Conservation (phyloP, 2,888 invertebrate genomes). For the Tiphia femorata region DNA sequence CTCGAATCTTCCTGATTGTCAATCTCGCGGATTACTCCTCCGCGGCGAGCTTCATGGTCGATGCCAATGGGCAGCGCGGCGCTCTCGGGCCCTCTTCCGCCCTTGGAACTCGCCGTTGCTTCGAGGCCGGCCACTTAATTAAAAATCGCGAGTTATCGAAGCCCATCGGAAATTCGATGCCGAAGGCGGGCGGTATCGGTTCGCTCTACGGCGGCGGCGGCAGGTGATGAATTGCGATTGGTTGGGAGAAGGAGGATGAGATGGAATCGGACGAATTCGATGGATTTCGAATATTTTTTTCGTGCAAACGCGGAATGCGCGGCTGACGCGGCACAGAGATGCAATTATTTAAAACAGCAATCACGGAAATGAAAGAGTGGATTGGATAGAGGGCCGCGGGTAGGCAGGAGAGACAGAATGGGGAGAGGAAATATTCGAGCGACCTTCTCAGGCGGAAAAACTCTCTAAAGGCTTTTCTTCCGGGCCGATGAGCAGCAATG, state of each 20-base stretch:
- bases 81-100: constrained; percentile 22
- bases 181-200: background rate
- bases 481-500: constrained; percentile 60
- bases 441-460: constrained; percentile 63
- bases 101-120: background rate
- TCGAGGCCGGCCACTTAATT: constrained; percentile 38
- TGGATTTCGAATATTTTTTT: background rate
- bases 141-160: constrained; percentile 27
- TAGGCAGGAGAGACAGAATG: too few relatives aligned
- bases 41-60: too few relatives aligned
- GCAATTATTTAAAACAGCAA: constrained; percentile 66
- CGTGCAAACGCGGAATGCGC: background rate
- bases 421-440: constrained; percentile 45
- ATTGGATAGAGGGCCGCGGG: constrained; percentile 44
- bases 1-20: too few relatives aligned
- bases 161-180: constrained; percentile 10
- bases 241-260: background rate
- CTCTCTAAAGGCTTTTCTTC: constrained; percentile 60
- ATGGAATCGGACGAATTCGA: constrained; percentile 5
- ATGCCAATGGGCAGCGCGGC: too few relatives aligned
- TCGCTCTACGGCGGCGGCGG: background rate
- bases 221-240: background rate
- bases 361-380: constrained; percentile 65
- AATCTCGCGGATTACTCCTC: too few relatives aligned
- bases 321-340: constrained; percentile 31